Conservation (phyloP, 1,140 invertebrate species). For the Triops cancriformis region DNA sequence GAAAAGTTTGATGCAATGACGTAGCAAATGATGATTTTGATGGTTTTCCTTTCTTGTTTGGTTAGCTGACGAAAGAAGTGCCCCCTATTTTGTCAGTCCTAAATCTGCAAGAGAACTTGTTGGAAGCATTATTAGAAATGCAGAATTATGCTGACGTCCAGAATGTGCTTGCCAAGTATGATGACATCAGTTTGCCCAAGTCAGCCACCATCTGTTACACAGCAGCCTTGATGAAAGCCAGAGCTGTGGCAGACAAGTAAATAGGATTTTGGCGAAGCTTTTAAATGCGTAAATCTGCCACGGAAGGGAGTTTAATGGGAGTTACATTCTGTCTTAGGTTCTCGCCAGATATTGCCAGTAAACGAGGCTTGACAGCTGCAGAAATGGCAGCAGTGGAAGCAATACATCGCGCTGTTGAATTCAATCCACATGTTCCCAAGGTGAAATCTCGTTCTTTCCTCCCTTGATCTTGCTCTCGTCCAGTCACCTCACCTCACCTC, state of each 20-base stretch:
- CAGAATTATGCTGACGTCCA: constrained; percentile 95
- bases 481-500: too few species aligned
- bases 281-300: background rate
- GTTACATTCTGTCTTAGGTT: constrained; percentile 42
- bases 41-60: constrained; percentile 23
- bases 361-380: constrained; percentile 73
- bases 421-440: constrained; percentile 97
- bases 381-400: constrained; percentile 94
- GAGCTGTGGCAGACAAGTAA: constrained; percentile 84
- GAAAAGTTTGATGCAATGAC: background rate
- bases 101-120: constrained; percentile 95
- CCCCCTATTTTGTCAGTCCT: constrained; percentile 91
- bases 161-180: constrained; percentile 91
- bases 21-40: background rate
- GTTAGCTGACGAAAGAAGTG: constrained; percentile 86
- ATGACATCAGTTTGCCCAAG: constrained; percentile 90
- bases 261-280: constrained; percentile 32
- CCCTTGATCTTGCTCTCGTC: too few species aligned
- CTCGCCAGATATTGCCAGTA: constrained; percentile 79
- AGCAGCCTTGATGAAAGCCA: constrained; percentile 84
- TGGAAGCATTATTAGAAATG: constrained; percentile 90
- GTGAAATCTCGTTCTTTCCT: constrained; percentile 36
- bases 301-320: background rate
- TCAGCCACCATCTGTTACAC: constrained; percentile 97
- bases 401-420: constrained; percentile 94